Percentiles rank a stretch among this genome's conserved stretches.
Conservation (phyloP, 2,113 vertebrate species). For the Apteryx owenii region DNA sequence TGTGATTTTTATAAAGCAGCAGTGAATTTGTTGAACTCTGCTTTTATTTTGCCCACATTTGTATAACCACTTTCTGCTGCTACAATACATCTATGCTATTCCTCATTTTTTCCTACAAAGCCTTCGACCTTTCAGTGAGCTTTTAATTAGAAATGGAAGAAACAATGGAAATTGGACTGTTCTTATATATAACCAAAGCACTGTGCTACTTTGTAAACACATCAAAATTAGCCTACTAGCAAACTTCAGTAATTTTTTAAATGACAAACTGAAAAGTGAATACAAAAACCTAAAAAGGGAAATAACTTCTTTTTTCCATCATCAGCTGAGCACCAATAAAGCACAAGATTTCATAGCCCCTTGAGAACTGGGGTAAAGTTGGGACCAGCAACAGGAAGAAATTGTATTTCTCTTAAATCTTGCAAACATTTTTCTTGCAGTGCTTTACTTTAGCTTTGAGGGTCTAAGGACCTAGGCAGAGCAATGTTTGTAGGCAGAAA, state of each 20-base stretch:
- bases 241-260: neutral
- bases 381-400: neutral
- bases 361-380: neutral
- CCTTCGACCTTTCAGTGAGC: neutral
- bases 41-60: neutral
- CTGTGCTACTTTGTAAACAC: neutral
- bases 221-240: neutral
- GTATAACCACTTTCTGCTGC: neutral
- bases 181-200: neutral
- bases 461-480: neutral
- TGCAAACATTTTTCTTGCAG: slow-evolving; percentile 13
- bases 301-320: neutral
- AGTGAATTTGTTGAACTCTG: neutral
- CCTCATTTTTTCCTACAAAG: neutral
- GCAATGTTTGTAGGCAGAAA: neutral
- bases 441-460: neutral
- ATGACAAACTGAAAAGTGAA: neutral
- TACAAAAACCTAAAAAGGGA: neutral
- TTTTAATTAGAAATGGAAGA: neutral
- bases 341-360: neutral
- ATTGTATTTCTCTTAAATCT: slow-evolving; percentile 7
- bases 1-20: neutral
- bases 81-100: neutral
- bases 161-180: neutral
- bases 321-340: neutral